phyloP scores from a whole-genome alignment of 2,888 invertebrate species.

The Troides oblongomaculatus region DNA sequence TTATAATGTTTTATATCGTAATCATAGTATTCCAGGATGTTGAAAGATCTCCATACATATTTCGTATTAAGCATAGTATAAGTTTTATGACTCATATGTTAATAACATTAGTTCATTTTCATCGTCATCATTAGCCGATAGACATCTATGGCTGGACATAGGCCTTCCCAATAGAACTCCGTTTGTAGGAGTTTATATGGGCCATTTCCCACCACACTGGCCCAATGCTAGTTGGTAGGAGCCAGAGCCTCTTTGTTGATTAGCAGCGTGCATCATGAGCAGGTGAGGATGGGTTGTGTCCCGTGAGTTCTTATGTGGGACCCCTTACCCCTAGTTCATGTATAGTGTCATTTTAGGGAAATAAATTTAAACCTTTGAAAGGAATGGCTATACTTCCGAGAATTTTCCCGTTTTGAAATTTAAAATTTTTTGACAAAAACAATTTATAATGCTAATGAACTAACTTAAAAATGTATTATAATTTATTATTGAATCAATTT shows the following conservation, averaged over 20 bases:
- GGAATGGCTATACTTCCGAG: constrained; percentile 9
- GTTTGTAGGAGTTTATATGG: no score
- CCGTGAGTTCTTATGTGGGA: no score
- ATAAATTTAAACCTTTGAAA: background rate
- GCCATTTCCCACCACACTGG: no score
- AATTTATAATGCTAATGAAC: background rate
- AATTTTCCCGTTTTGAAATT: background rate
- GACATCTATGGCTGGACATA: no score
- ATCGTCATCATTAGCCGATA: no score
- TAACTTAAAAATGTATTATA: background rate
- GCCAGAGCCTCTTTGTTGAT: no score
- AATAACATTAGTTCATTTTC: background rate
- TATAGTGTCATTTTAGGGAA: background rate
- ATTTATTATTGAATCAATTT: background rate
- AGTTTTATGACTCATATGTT: constrained; percentile 8
- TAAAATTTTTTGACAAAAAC: background rate
- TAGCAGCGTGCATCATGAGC: no score
- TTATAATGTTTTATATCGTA: constrained; percentile 30
- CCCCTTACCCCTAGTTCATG: no score
- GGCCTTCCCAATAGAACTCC: no score
- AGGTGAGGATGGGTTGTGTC: no score
- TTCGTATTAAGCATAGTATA: constrained; percentile 16
- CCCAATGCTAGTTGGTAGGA: no score
- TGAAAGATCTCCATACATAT: constrained; percentile 29
- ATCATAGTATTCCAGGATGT: constrained; percentile 27